Percentiles rank a stretch among this genome's conserved stretches.
phyloP scores from a whole-genome alignment of 1,140 invertebrate genomes.

The Dolichoris vasculosae region DNA sequence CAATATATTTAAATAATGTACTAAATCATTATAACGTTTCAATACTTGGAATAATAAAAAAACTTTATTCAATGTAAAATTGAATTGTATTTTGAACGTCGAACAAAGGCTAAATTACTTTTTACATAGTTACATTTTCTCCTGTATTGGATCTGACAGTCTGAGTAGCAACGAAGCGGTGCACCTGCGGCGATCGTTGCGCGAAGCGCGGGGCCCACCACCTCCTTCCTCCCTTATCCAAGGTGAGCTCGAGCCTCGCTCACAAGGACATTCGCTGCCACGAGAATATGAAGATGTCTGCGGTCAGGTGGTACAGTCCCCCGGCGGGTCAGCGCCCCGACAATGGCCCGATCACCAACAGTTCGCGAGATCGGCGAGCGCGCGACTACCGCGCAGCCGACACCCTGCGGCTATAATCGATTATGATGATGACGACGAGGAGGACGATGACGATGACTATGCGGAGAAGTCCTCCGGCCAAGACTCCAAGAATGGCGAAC shows the following conservation, averaged over 20 bases:
- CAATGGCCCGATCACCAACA: slow-evolving; percentile 70
- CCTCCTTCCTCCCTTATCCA: slow-evolving; percentile 56
- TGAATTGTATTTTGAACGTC: no score
- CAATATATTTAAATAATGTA: no score
- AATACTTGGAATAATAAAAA: no score
- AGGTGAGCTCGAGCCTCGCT: slow-evolving; percentile 50
- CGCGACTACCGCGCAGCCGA: slow-evolving; percentile 81
- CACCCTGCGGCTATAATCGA: slow-evolving; percentile 67
- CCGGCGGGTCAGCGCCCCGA: slow-evolving; percentile 50
- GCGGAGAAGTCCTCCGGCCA: slow-evolving; percentile 64
- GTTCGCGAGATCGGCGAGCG: slow-evolving; percentile 86
- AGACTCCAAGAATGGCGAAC: slow-evolving; percentile 78
- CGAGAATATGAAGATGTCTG: slow-evolving; percentile 42
- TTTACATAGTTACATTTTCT: no score
- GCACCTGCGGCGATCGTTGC: slow-evolving; percentile 65
- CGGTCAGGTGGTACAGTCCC: slow-evolving; percentile 46
- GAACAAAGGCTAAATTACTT: no score
- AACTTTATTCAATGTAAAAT: no score
- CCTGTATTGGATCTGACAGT: background rate
- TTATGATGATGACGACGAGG: slow-evolving; percentile 66
- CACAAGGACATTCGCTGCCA: slow-evolving; percentile 56
- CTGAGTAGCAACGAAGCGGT: slow-evolving; percentile 25
- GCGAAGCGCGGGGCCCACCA: slow-evolving; percentile 50
- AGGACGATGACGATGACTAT: slow-evolving; percentile 68
- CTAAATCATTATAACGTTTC: no score